Evolutionary conservation across 2,888 invertebrate genomes (phyloP), one percentile per base, ranked within the genome.

Genomic region (Pyrocoelia pectoralis): DNA sequence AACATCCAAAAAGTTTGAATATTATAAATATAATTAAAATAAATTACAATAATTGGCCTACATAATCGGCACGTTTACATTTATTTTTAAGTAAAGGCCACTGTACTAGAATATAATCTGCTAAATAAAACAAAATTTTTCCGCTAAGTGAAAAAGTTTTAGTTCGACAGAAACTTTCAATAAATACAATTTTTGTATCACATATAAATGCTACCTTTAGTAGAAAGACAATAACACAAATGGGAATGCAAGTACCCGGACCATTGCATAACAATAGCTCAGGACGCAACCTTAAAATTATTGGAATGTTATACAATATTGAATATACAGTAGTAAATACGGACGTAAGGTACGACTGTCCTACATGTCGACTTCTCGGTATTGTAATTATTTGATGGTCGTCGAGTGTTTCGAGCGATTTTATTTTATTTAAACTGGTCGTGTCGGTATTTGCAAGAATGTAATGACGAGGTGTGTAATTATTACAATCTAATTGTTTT

Each of bases 161-260:
- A 0, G 98, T 97, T 72, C 99, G 86, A 78, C 98, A 99, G 74
- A 95, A 90, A 77, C 98, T 98, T 82, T 99, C 98, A 52, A 98
- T 85, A 81, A 95, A 99, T 56, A 98, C 86, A 61, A 97, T 92
- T 76, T 87, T 88, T 61, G 89, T 87, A 70, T 89, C 83, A 24
- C 84, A 79, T 33, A 94, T 74, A 70, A 87, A 89, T 0, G 89
- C 78, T 65, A 89, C 84, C 79, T 90, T 90, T 69, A 91, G 83
- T 0, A 95, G 49, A 77, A 93, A 92, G 12, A 90, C 91, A 56
- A 91, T 85, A 56, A 91, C 72, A 83, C 96, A 96, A 57, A 97
- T 84, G 2, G 98, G 98, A 63, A 99, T 86, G 80, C 98, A 98
- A 4, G 97, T 98, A 5, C 98, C 98, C 43, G 98, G 98, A 0